Base-by-base conservation (phyloP, 2,113 vertebrate species). In the Ptilonorhynchus violaceus region DNA sequence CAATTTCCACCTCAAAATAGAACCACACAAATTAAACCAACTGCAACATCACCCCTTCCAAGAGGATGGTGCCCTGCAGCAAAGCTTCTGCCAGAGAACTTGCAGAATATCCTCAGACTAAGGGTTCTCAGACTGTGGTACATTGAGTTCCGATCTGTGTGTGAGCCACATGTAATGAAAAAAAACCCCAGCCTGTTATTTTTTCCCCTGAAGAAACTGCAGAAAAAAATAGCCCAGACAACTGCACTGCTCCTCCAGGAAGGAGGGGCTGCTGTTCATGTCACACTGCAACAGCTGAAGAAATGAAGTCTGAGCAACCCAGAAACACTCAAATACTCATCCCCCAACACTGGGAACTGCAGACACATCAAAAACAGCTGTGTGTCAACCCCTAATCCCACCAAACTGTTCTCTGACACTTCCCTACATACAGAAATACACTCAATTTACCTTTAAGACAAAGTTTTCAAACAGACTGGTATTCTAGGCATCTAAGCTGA, bases 41-140 rank as follows among this genome's bases (percentile, higher is more conserved):
- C 44, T 30, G 62, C 78, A 74, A 30, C 41, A 37, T 9, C 1
- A 1, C 5, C 27, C 22, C 7, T 83, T 62, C 27, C 41, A 79
- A 27, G 6, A 69, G 16, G 33, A 62, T 0, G 0, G 25, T 35
- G 15, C 35, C 16, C 50, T 23, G 8, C 9, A 64, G 58, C n/a
- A 89, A 35, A 59, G 24, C 35, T 85, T 89, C 67, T 70, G n/a
- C 33, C 78, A 82, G 21, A 76, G 11, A 52, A 58, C 17, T 41
- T 77, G 14, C 5, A n/a, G 28, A 75, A 87, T 10, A 79, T 11
- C 6, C 64, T 63, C 33, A 87, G 31, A 49, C 31, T 30, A 53
- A 73, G 13, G 20, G n/a, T 42, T 85, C 70, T 64, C 52, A 41
- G 35, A 60, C 44, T 37, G 15, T 4, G 2, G 15, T 27, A 58